Evolutionary conservation across 1,140 invertebrate species (phyloP).

Genomic region (Drosophila watanabei): DNA sequence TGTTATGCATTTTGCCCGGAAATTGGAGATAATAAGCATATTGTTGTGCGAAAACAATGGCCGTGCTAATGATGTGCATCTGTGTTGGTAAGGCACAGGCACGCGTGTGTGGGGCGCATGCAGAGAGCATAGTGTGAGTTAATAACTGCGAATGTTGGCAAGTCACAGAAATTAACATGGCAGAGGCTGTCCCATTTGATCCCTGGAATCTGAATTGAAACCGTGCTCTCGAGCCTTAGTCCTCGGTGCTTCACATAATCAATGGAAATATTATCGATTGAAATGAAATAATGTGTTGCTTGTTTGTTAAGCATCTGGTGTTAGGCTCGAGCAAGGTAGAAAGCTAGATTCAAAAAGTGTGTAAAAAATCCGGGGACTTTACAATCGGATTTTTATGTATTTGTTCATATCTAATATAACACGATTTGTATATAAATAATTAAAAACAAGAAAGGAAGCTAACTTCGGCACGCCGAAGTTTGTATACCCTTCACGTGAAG

Average conservation of each 20-base stretch:
- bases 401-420: too few relatives aligned
- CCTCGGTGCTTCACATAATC: not conserved
- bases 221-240: not conserved
- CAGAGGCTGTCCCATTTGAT: slow-evolving; percentile 23
- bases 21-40: slow-evolving; percentile 83
- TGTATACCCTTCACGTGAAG: too few relatives aligned
- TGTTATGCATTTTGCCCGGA: slow-evolving; percentile 82
- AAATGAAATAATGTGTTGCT: not conserved
- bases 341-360: not conserved
- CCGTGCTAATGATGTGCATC: slow-evolving; percentile 77
- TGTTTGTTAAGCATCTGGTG: not conserved
- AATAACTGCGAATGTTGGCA: slow-evolving; percentile 57
- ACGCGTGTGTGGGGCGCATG: slow-evolving; percentile 7
- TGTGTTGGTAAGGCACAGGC: slow-evolving; percentile 49
- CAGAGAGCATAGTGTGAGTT: slow-evolving; percentile 25
- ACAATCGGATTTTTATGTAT: too few relatives aligned
- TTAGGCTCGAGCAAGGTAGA: not conserved
- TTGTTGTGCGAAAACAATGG: slow-evolving; percentile 81
- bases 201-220: slow-evolving; percentile 12
- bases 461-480: too few relatives aligned
- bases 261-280: not conserved
- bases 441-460: too few relatives aligned
- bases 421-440: too few relatives aligned
- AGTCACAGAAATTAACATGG: slow-evolving; percentile 13
- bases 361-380: too few relatives aligned